Evolutionary conservation across 2,113 vertebrate species (phyloP).

Genomic region (Monopterus albus): DNA sequence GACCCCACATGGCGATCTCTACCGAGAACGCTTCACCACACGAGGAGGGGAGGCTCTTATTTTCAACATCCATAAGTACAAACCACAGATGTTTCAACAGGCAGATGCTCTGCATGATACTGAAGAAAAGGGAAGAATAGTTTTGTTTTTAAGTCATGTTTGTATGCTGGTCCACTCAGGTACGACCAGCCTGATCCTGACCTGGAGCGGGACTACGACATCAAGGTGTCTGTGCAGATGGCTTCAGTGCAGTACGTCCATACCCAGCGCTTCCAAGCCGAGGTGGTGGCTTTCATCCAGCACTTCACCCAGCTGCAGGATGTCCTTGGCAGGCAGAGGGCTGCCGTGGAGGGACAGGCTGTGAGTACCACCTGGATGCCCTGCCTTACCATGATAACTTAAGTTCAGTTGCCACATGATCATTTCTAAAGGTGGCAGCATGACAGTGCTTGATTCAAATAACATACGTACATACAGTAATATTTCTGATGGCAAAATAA

Average conservation of each 20-base stretch:
- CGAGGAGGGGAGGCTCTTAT: conserved; percentile 93
- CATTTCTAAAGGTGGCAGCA: not conserved
- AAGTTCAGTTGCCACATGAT: no score
- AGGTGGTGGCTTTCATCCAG: conserved; percentile 95
- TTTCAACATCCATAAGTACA: conserved; percentile 92
- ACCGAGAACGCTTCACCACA: conserved; percentile 95
- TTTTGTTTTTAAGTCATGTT: conserved; percentile 8
- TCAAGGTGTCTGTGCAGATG: conserved; percentile 89
- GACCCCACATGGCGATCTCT: conserved; percentile 93
- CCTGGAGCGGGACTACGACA: conserved; percentile 89
- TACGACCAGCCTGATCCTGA: conserved; percentile 85
- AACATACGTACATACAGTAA: no score
- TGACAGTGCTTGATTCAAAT: not conserved
- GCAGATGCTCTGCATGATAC: no score
- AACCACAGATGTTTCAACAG: not conserved
- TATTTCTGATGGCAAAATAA: no score
- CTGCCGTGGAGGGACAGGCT: conserved; percentile 93
- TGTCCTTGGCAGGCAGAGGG: conserved; percentile 92
- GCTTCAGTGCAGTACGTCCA: conserved; percentile 97
- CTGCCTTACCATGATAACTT: no score
- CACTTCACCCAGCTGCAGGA: conserved; percentile 98
- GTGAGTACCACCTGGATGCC: no score
- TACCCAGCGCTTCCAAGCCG: conserved; percentile 96
- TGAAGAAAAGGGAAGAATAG: no score
- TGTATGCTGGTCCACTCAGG: conserved; percentile 66